Conservation (phyloP, 2,797 vertebrate genomes). For the Gymnoscopelus microlampas region DNA sequence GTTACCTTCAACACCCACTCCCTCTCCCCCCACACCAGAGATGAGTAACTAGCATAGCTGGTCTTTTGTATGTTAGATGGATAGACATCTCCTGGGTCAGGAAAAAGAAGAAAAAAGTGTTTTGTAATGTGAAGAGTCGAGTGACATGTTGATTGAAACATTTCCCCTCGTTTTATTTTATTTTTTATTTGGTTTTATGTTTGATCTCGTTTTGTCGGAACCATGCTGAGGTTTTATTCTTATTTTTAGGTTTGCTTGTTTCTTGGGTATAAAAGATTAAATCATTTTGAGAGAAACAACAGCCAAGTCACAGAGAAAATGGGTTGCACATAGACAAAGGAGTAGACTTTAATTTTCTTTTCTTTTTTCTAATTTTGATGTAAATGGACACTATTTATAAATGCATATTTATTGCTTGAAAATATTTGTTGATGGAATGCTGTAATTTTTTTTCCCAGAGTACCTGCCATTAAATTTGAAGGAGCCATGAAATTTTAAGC, state of each 20-base stretch:
- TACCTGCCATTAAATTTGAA: conserved; percentile 97
- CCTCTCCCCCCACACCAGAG: conserved; percentile 61
- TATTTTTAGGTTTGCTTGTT: conserved; percentile 45
- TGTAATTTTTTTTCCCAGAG: conserved; percentile 95
- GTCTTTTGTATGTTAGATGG: conserved; percentile 90
- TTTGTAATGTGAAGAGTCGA: conserved; percentile 91
- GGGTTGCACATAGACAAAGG: conserved; percentile 97
- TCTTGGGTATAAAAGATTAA: conserved; percentile 75
- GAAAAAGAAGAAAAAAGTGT: conserved; percentile 67
- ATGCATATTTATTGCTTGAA: conserved; percentile 99
- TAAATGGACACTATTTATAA: conserved; percentile 99
- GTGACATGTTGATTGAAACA: conserved; percentile 70
- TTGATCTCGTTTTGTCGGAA: conserved; percentile 80
- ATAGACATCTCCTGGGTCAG: conserved; percentile 86
- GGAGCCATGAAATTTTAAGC: conserved; percentile 96
- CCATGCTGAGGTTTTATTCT: conserved; percentile 76
- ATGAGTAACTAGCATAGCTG: conserved; percentile 87
- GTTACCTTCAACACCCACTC: conserved; percentile 71
- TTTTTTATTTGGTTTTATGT: conserved; percentile 80
- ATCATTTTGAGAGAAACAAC: conserved; percentile 82
- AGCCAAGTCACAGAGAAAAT: conserved; percentile 92
- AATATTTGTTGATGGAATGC: conserved; percentile 99
- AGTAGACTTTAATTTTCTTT: conserved; percentile 94
- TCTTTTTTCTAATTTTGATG: conserved; percentile 95
- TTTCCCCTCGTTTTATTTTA: conserved; percentile 56